Conservation (phyloP, 1,140 invertebrate genomes). For the Belonocnema kinseyi region DNA sequence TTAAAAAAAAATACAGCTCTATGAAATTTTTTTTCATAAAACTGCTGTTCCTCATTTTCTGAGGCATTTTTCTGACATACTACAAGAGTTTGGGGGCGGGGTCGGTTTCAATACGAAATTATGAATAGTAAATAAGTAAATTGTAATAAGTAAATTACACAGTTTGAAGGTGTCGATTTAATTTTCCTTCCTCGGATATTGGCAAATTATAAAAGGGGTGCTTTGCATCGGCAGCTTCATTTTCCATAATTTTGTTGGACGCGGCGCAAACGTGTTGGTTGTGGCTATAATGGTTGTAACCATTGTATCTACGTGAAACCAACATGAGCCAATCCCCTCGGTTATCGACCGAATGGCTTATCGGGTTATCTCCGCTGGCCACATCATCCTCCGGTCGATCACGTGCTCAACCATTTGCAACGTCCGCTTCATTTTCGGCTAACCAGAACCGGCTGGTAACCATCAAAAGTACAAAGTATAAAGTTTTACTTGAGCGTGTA, state of each 20-base stretch:
- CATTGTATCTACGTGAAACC: constrained; percentile 20
- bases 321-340: constrained; percentile 32
- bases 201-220: constrained; percentile 1
- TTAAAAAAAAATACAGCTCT: no score
- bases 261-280: background rate
- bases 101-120: no score
- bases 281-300: background rate
- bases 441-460: background rate
- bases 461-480: background rate
- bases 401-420: constrained; percentile 27
- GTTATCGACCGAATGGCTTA: constrained; percentile 38
- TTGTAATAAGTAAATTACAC: no score
- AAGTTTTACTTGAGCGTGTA: background rate
- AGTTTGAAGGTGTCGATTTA: background rate
- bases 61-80: no score
- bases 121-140: no score
- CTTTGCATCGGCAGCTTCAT: constrained; percentile 16
- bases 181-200: constrained; percentile 1
- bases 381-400: constrained; percentile 30
- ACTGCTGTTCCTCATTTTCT: no score
- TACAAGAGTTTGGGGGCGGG: no score
- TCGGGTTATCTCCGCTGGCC: constrained; percentile 33
- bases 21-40: no score
- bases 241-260: constrained; percentile 18
- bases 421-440: constrained; percentile 24